These are phyloP conservation scores for Epirrhoe tristata DNA, from an alignment of 2,888 invertebrate genomes.

Conservation along the genomic window DNA sequence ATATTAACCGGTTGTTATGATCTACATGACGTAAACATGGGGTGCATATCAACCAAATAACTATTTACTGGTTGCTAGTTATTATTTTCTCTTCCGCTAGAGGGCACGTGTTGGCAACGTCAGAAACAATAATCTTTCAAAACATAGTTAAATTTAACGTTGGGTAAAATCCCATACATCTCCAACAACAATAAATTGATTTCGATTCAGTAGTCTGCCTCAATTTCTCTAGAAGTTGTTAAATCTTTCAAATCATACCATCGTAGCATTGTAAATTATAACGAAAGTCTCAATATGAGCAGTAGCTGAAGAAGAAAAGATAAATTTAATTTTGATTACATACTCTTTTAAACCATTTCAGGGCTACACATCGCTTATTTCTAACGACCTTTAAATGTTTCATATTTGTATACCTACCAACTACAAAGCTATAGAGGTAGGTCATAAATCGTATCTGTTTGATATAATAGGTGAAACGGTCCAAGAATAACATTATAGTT, in stretches of 20 bases:
- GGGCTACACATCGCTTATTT: neutral
- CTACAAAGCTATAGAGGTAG: neutral
- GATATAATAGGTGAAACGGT: neutral
- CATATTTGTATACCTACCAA: neutral
- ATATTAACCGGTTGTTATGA: constrained; percentile 43
- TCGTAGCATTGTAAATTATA: too few relatives aligned
- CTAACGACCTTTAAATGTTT: neutral
- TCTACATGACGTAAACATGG: constrained; percentile 49
- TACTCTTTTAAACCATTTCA: neutral
- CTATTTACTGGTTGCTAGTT: constrained; percentile 44
- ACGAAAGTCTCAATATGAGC: too few relatives aligned
- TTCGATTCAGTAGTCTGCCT: constrained; percentile 1
- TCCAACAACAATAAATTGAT: constrained; percentile 1
- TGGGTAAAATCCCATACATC: constrained; percentile 35
- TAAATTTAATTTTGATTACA: too few relatives aligned
- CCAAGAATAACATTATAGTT: neutral
- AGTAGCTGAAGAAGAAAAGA: too few relatives aligned
- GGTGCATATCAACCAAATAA: constrained; percentile 55
- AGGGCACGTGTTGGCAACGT: constrained; percentile 76
- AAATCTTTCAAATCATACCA: neutral
- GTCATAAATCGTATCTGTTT: neutral
- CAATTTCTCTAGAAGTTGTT: neutral
- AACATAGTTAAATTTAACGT: constrained; percentile 58
- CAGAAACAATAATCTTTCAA: constrained; percentile 64
- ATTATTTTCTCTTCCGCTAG: constrained; percentile 64